Evolutionary conservation across 37 sponge, comb jelly and placozoan species (phyloP).

Genomic region (Oopsacas minuta): DNA sequence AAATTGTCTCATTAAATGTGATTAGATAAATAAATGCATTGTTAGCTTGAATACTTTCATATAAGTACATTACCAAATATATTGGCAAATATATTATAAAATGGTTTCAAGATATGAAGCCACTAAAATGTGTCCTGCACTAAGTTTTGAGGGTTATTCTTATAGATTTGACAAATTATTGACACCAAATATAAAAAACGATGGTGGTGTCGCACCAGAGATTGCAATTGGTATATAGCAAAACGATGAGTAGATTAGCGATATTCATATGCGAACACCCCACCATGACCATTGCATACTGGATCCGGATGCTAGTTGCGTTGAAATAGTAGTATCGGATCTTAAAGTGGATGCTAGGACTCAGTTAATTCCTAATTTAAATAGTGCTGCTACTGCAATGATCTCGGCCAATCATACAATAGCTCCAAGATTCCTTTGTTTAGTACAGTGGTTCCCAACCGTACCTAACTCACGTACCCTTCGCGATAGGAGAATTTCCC

Average conservation of each 20-base stretch:
- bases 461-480: not conserved
- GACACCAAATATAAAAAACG: not conserved
- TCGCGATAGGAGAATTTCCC: not conserved
- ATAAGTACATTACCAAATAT: no score
- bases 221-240: not conserved
- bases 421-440: not conserved
- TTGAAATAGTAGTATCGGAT: not conserved
- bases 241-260: not conserved
- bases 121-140: not conserved
- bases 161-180: not conserved
- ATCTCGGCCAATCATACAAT: not conserved
- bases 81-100: not conserved
- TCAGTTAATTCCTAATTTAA: not conserved
- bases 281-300: not conserved
- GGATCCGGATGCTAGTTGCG: not conserved
- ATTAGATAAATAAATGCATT: not conserved
- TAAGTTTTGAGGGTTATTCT: not conserved
- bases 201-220: not conserved
- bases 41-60: not conserved
- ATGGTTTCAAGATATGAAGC: not conserved
- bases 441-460: slow-evolving; percentile 11
- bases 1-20: not conserved
- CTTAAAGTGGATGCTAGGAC: not conserved
- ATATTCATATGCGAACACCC: not conserved
- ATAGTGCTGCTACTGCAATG: not conserved